Conservation (phyloP, 2,888 invertebrate genomes). For the Leistus spinibarbis region DNA sequence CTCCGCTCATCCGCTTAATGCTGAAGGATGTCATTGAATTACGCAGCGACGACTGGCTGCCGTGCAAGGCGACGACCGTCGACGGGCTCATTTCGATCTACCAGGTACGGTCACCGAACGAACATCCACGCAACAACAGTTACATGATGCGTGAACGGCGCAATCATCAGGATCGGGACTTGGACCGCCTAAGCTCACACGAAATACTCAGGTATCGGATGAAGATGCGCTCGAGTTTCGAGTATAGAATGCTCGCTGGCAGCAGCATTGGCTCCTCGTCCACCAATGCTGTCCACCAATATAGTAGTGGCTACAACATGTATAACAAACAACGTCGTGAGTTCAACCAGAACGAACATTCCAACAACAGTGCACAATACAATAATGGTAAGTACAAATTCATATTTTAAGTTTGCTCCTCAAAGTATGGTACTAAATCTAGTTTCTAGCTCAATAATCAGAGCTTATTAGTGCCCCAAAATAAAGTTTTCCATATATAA, state of each 20-base stretch:
- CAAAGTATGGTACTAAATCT: too few relatives aligned
- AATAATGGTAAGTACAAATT: conserved; percentile 57
- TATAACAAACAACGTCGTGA: conserved; percentile 56
- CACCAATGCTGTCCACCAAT: conserved; percentile 59
- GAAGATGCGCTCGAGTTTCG: conserved; percentile 68
- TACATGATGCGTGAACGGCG: conserved; percentile 43
- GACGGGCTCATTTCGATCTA: conserved; percentile 95
- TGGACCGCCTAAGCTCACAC: conserved; percentile 47
- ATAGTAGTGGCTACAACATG: conserved; percentile 59
- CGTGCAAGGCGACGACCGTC: conserved; percentile 81
- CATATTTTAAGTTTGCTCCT: too few relatives aligned
- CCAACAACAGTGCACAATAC: conserved; percentile 56
- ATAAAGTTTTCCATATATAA: too few relatives aligned
- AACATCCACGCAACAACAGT: conserved; percentile 57
- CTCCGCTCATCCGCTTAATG: conserved; percentile 95
- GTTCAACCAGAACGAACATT: conserved; percentile 55
- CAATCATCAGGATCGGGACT: conserved; percentile 53
- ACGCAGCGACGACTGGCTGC: conserved; percentile 89
- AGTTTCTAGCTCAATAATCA: too few relatives aligned
- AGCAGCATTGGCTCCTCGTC: conserved; percentile 69
- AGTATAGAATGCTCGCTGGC: conserved; percentile 81
- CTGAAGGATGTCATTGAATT: conserved; percentile 95
- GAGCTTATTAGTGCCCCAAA: too few relatives aligned
- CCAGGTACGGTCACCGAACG: conserved; percentile 75
- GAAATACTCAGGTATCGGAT: conserved; percentile 63